Base-by-base conservation (phyloP, 1,140 invertebrate genomes). In the Asbolus verrucosus region DNA sequence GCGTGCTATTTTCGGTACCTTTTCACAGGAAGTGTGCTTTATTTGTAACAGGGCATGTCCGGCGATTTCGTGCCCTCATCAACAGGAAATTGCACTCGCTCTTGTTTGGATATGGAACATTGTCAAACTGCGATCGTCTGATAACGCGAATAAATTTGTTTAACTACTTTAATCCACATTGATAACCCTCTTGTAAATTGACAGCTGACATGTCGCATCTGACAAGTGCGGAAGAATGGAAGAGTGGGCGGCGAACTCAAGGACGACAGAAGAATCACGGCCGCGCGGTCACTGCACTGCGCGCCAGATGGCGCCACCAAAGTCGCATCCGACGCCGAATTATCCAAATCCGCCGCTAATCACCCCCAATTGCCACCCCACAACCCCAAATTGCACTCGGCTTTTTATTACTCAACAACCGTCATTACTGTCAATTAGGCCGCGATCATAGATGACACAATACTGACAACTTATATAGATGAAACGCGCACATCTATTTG, bases 71-170 rank as follows among this genome's bases (percentile, higher is more conserved):
- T 2, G 16, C 43, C 8, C 21, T 54, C 21, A 24, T 11, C 46
- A 54, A 54, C 46, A 54, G 46, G 46, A 54, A 30, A 24, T 30
- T 30, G 46, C 46, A 30, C 46, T 54, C 21, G 24, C 46, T 27
- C 46, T 19, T 54, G 46, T 54, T 54, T 54, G 46, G 21, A 54
- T 54, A 54, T 54, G 19, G n/a, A 27, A 54, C 46, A 54, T 54
- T 54, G 46, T 54, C 46, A 54, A 27, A 54, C 8, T 27, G 46
- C 9, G 18, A 50, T 50, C 19, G 43, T 21, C 6, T 27, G 46
- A 54, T 54, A 54, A 54, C 46, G 46, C 21, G 21, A 54, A 54
- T 54, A 27, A 54, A 54, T 54, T 54, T 54, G 46, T 54, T 54
- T 54, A 27, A 54, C 24, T 54, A 13, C 9, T 54, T 54, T 54